phyloP scores from a whole-genome alignment of 53 echinoderm and acorn worm species.

The Holothuria scabra region DNA sequence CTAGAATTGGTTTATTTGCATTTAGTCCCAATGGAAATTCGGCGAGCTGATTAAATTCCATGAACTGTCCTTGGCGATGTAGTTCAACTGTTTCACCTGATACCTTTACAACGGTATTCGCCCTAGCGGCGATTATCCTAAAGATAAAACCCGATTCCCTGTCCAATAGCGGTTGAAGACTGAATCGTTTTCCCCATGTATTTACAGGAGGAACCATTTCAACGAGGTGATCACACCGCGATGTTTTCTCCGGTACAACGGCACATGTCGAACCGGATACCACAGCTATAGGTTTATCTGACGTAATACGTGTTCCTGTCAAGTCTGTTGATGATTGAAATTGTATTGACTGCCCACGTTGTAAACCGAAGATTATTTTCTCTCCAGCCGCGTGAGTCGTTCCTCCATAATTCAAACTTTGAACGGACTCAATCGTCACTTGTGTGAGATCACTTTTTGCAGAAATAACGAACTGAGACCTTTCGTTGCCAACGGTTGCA shows the following conservation, averaged over 20 bases:
- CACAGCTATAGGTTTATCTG: conserved; percentile 78
- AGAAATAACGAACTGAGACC: conserved; percentile 78
- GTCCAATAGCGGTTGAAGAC: conserved; percentile 82
- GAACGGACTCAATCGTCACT: conserved; percentile 59
- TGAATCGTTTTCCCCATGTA: conserved; percentile 93
- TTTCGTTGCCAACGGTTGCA: conserved; percentile 77
- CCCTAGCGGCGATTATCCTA: conserved; percentile 82
- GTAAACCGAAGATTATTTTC: conserved; percentile 67
- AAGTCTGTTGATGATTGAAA: conserved; percentile 83
- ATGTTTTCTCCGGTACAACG: conserved; percentile 73
- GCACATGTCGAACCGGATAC: conserved; percentile 88
- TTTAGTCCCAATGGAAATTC: conserved; percentile 68
- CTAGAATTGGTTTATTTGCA: conserved; percentile 81
- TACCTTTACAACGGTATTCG: conserved; percentile 76
- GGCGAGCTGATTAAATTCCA: conserved; percentile 80
- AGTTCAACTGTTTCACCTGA: conserved; percentile 72
- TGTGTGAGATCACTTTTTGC: conserved; percentile 67
- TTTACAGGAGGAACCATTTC: conserved; percentile 90
- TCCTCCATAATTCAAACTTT: conserved; percentile 60
- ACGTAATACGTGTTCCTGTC: conserved; percentile 76
- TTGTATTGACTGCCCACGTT: conserved; percentile 81
- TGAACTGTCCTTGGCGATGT: conserved; percentile 71
- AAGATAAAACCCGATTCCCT: conserved; percentile 90
- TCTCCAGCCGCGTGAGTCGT: conserved; percentile 65
- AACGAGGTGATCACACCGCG: conserved; percentile 89